phyloP scores from a whole-genome alignment of 1,140 invertebrate genomes.

The Trichogramma pretiosum region DNA sequence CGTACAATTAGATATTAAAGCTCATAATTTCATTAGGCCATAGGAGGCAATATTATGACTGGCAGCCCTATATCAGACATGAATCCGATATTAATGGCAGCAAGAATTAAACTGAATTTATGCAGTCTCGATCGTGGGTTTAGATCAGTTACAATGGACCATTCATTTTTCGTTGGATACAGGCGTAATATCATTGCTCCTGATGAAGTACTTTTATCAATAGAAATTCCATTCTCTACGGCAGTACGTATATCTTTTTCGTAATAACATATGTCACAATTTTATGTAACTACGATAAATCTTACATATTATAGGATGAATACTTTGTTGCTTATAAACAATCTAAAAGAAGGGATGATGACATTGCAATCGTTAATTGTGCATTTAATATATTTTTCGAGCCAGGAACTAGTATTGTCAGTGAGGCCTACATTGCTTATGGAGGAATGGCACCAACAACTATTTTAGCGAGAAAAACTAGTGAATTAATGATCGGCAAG shows the following conservation, averaged over 20 bases:
- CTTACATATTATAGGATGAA: constrained; percentile 54
- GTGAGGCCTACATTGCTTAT: constrained; percentile 63
- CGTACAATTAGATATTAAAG: no score
- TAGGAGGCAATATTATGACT: constrained; percentile 90
- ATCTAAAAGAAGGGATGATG: constrained; percentile 82
- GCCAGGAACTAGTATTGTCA: constrained; percentile 45
- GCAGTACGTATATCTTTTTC: constrained; percentile 13
- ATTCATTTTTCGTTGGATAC: constrained; percentile 80
- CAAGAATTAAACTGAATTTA: constrained; percentile 42
- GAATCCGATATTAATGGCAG: constrained; percentile 84
- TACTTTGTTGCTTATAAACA: constrained; percentile 87
- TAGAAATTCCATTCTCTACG: constrained; percentile 58
- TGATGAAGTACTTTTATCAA: constrained; percentile 70
- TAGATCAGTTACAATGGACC: constrained; percentile 64
- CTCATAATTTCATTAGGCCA: constrained; percentile 41
- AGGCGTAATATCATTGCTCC: constrained; percentile 65
- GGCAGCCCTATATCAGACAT: constrained; percentile 94
- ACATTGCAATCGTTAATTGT: constrained; percentile 90
- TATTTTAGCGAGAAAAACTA: constrained; percentile 61
- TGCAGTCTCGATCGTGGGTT: constrained; percentile 44
- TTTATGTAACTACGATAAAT: background rate
- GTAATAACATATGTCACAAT: no score
- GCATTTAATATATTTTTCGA: constrained; percentile 62
- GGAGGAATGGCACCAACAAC: constrained; percentile 89
- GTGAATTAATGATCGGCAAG: constrained; percentile 55